Evolutionary conservation across 2,888 invertebrate species (phyloP), one percentile per base, ranked within the genome.

Genomic region (Biston betularia): DNA sequence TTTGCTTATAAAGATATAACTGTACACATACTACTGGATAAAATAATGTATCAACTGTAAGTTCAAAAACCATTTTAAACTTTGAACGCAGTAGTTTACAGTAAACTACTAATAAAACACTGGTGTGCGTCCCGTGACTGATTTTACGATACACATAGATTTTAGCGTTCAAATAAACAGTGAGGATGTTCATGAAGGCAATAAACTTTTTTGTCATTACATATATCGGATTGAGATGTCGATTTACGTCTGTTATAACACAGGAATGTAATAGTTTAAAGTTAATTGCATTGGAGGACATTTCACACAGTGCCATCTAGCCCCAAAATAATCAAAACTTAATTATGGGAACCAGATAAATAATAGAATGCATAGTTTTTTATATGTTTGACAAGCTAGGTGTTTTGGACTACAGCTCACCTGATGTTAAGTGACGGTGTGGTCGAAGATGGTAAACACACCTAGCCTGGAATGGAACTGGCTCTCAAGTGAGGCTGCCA

Each of bases 101-200:
- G 54, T 53, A 38, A 34, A 12, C 54, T 57, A 59, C 48, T 15
- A 59, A 55, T 64, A 65, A 65, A 65, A 64, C 54, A 15, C 7
- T 15, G 58, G n/a, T 58, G 42, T 38, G 49, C 35, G 52, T 61
- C 61, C 34, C 56, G 52, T 66, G 66, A 62, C 66, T 54, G 62
- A 58, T 62, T 67, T 67, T 49, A 67, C 54, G 53, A 62, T 62
- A 57, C 14, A 42, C 61, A 66, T 66, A 62, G 66, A 62, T 62
- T 67, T 62, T 54, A 49, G 49, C 10, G 6, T 62, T 7, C 58
- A 67, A 67, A 67, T 62, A 62, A 67, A 65, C 65, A 60, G 35
- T 49, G 53, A 40, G 7, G 38, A 56, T 54, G 42, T 54, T 34
- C 61, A 40, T 48, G 55, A 40, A 57, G 52, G 52, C 35, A 42